Percentiles rank a stretch among this genome's conserved stretches.
phyloP scores from a whole-genome alignment of 2,113 vertebrate species.

The Perognathus longimembris region DNA sequence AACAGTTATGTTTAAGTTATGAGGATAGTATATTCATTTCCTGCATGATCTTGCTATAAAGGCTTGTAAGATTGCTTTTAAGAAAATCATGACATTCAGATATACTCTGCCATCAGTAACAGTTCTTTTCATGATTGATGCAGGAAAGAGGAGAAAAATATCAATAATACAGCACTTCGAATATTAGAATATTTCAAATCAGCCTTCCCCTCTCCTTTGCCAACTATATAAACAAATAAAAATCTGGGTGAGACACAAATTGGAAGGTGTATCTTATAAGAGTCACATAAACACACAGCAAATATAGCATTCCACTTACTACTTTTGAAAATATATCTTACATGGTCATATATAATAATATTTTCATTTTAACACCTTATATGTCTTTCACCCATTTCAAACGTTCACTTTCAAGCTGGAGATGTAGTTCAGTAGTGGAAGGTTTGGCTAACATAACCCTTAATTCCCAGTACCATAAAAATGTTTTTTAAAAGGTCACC shows the following conservation, averaged over 20 bases:
- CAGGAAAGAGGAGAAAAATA: neutral
- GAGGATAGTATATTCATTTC: conserved; percentile 78
- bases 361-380: conserved; percentile 10
- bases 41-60: conserved; percentile 61
- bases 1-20: conserved; percentile 71
- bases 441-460: neutral
- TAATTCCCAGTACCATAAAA: neutral
- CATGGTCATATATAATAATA: conserved; percentile 3
- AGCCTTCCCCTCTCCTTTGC: neutral
- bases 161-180: conserved; percentile 26
- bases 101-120: neutral
- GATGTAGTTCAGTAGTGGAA: neutral
- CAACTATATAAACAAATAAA: conserved; percentile 47
- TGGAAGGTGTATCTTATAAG: conserved; percentile 30
- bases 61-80: conserved; percentile 69
- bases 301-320: conserved; percentile 20
- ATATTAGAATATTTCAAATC: conserved; percentile 11
- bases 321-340: conserved; percentile 46
- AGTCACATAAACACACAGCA: conserved; percentile 36
- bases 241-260: conserved; percentile 10
- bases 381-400: conserved; percentile 8
- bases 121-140: conserved; percentile 17
- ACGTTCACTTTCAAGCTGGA: neutral
- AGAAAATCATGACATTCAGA: conserved; percentile 54
- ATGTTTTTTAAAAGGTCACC: neutral